Evolutionary conservation across 2,797 vertebrate species (phyloP).

Genomic region (Prionace glauca): DNA sequence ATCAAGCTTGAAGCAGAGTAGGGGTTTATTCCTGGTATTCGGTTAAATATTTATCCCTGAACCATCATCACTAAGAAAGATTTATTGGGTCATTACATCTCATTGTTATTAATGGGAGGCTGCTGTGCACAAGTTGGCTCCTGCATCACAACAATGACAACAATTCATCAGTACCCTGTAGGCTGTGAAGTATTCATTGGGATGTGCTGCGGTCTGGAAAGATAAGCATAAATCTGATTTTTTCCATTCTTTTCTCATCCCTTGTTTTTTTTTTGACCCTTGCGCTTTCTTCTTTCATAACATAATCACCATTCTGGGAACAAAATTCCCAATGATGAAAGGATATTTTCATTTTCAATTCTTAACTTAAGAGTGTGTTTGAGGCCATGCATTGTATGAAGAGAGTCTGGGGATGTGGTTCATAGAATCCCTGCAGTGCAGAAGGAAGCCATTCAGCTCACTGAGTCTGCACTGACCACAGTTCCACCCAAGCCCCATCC

Average conservation of each 20-base stretch:
- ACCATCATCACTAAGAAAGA: background rate
- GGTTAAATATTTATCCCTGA: background rate
- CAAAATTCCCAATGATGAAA: background rate
- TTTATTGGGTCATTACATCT: background rate
- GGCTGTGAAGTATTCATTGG: background rate
- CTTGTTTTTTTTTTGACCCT: background rate
- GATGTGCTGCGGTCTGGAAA: background rate
- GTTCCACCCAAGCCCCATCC: no score
- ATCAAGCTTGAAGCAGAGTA: background rate
- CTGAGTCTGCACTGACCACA: no score
- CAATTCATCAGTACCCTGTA: background rate
- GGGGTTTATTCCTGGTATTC: background rate
- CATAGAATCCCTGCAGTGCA: no score
- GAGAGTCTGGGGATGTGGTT: background rate
- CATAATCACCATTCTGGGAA: background rate
- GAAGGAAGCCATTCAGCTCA: no score
- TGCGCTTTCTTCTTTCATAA: background rate
- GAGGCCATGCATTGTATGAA: background rate
- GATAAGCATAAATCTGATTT: background rate
- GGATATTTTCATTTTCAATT: background rate
- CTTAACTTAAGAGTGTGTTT: background rate
- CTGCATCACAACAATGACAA: background rate
- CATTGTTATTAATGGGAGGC: background rate
- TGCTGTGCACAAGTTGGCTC: background rate
- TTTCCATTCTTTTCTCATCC: background rate